phyloP scores from a whole-genome alignment of 2,888 invertebrate genomes.

The Lacanobia wlatinum region DNA sequence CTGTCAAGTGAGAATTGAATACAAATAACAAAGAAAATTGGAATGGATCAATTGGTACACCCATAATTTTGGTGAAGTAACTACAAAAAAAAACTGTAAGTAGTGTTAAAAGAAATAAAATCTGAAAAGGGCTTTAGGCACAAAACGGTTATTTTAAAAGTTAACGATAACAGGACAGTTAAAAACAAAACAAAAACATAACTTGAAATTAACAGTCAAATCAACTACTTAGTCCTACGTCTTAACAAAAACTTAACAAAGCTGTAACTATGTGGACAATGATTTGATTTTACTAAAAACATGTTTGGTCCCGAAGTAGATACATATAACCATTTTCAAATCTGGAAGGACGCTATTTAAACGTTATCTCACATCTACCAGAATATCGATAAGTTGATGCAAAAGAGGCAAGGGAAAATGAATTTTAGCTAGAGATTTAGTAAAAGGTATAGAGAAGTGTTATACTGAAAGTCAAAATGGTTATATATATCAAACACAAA shows the following conservation, averaged over 20 bases:
- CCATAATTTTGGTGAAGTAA: background rate
- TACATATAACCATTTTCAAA: conserved; percentile 15
- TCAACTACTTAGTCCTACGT: conserved; percentile 55
- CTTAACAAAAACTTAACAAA: conserved; percentile 42
- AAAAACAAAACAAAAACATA: conserved; percentile 73
- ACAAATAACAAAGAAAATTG: conserved; percentile 1
- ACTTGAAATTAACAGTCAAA: conserved; percentile 64
- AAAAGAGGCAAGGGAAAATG: background rate
- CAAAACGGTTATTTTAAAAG: conserved; percentile 1
- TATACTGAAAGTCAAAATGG: background rate
- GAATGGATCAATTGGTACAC: background rate
- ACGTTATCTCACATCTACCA: background rate
- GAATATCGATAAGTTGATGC: background rate
- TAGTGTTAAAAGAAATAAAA: background rate
- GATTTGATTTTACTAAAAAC: background rate
- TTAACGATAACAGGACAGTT: conserved; percentile 4
- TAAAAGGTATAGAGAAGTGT: background rate
- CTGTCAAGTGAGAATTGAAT: conserved; percentile 2
- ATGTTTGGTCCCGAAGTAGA: conserved; percentile 13
- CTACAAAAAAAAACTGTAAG: background rate
- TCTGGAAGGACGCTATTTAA: background rate
- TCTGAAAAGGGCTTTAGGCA: background rate
- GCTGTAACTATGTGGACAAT: background rate
- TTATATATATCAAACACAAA: conserved; percentile 37
- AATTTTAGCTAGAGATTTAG: background rate